Evolutionary conservation across 2,888 invertebrate species (phyloP), one percentile per base, ranked within the genome.

Genomic region (Spialia ferax): DNA sequence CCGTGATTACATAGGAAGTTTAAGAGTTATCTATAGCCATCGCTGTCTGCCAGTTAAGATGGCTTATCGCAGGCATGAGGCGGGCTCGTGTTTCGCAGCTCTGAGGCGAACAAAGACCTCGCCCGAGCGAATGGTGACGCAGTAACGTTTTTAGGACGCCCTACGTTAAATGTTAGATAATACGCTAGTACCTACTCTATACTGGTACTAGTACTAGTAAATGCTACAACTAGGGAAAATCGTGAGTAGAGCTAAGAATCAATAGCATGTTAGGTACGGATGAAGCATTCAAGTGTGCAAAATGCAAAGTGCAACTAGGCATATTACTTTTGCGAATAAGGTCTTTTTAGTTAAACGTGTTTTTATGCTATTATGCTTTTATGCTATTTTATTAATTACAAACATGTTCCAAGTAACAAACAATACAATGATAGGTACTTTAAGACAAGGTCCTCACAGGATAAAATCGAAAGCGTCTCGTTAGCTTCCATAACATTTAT

Each of bases 1-100:
- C 56, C 22, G 29, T 45, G 60, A 60, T 48, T 29, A 48, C 48
- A 20, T 50, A 57, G 48, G 63, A 48, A 48, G 64, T 56, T 45
- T 45, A 45, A 29, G 48, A 32, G 29, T 56, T 64, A 64, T 64
- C 64, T 26, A 42, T 29, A 48, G 64, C 38, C 45, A 48, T 32
- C 57, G 57, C 57, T 45, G 57, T 56, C 64, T 57, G 64, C 56
- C 56, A 48, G 64, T 45, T 45, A 23, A 50, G 64, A 65, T 65
- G 64, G 15, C 50, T 65, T 65, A 65, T 65, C 64, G 7, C 48
- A 35, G 22, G 38, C 57, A 59, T 59, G 57, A 59, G 57, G 2
- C 35, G 35, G 13, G 57, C 35, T 23, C 57, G 57, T 50, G 57
- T 20, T 29, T 22, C 63, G 63, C 42, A 18, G 56, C 56, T 32